Evolutionary conservation across 2,113 vertebrate genomes (phyloP).

Genomic region (Gnathonemus echidnorhynchus): DNA sequence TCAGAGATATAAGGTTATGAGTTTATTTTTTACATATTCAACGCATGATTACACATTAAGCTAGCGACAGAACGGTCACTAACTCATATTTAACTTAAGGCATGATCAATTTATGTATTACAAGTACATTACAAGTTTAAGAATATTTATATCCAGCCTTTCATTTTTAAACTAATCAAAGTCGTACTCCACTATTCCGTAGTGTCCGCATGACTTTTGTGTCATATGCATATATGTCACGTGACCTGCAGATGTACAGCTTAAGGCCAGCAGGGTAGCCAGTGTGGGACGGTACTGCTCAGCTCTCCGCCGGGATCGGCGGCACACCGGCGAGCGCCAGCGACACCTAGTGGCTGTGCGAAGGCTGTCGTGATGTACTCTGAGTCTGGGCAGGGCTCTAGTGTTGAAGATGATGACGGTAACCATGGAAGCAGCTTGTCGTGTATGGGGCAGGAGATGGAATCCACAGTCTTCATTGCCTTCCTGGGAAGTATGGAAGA

Average conservation of each 20-base stretch:
- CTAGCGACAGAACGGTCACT: neutral
- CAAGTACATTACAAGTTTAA: neutral
- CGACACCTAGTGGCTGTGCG: slow-evolving; percentile 56
- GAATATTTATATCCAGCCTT: neutral
- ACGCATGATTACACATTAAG: neutral
- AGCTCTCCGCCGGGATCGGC: slow-evolving; percentile 54
- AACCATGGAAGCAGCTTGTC: slow-evolving; percentile 39
- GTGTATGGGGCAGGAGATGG: slow-evolving; percentile 30
- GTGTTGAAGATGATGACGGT: slow-evolving; percentile 67
- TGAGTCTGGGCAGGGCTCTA: slow-evolving; percentile 76
- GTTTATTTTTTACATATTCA: neutral
- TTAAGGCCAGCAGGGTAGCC: slow-evolving; percentile 34
- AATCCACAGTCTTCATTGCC: slow-evolving; percentile 82
- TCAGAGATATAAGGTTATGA: neutral
- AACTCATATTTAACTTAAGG: neutral
- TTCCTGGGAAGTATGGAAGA: slow-evolving; percentile 90
- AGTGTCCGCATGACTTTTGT: neutral
- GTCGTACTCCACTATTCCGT: neutral
- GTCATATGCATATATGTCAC: neutral
- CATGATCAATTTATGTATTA: neutral
- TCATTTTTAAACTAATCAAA: neutral
- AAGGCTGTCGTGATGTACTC: slow-evolving; percentile 58
- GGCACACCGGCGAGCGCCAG: slow-evolving; percentile 43
- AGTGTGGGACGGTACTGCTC: slow-evolving; percentile 28
- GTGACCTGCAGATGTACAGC: neutral